Percentiles rank a stretch among this genome's conserved stretches.
phyloP scores from a whole-genome alignment of 2,888 invertebrate species.

The Molanna angustata region DNA sequence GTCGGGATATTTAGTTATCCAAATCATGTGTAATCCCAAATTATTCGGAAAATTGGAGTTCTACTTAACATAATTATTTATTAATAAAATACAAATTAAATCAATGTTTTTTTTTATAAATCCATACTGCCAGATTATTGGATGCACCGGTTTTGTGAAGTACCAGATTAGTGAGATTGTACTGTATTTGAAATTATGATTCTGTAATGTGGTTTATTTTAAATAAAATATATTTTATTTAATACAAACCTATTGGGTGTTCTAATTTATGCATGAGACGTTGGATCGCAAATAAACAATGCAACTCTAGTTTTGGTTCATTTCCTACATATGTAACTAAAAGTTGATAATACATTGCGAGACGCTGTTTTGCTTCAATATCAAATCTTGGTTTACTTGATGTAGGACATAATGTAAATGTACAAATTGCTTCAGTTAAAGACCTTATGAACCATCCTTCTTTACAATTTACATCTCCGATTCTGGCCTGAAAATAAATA shows the following conservation, averaged over 20 bases:
- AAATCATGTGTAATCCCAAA: too few species aligned
- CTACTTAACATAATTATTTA: too few species aligned
- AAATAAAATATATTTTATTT: not conserved
- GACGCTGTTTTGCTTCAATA: constrained; percentile 39
- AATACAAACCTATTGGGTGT: constrained; percentile 59
- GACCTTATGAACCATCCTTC: constrained; percentile 71
- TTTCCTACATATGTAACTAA: constrained; percentile 71
- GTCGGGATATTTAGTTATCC: too few species aligned
- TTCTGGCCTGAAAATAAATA: constrained; percentile 45
- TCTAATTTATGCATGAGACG: constrained; percentile 72
- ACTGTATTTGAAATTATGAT: too few species aligned
- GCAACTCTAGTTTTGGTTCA: constrained; percentile 61
- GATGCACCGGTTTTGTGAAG: too few species aligned
- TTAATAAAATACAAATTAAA: too few species aligned
- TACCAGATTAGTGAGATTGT: too few species aligned
- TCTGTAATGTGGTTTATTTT: too few species aligned
- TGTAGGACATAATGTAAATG: constrained; percentile 61
- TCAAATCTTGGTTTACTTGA: constrained; percentile 52
- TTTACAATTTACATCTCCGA: constrained; percentile 55
- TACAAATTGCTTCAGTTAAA: constrained; percentile 70
- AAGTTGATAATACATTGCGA: constrained; percentile 53
- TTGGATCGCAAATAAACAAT: constrained; percentile 83
- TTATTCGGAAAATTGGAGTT: too few species aligned
- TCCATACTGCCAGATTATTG: too few species aligned
- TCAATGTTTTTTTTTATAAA: too few species aligned